Evolutionary conservation across 2,797 vertebrate genomes (phyloP), one percentile per base, ranked within the genome.

Genomic region (Paguma larvata): DNA sequence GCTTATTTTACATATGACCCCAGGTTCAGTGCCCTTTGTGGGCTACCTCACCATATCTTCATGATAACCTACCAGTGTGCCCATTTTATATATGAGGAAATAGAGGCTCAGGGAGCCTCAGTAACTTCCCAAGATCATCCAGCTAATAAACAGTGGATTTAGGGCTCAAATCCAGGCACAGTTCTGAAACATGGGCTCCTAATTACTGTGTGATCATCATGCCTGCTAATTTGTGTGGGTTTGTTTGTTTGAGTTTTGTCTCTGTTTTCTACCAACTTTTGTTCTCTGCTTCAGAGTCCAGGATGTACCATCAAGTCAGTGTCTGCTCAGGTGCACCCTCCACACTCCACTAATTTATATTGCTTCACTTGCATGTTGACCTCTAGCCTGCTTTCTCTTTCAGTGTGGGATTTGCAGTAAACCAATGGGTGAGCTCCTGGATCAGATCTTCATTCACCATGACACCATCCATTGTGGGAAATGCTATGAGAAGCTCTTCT

Each of bases 401-500:
- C 98, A 99, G 99, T 99, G 99, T 62, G 99, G 98, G 0, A 98
- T 99, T 96, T 99, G 99, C 96, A 97, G 98, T 94, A 99, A 99
- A 96, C 99, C 99, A 0, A 99, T 99, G 99, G 99, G 99, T 96
- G 99, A 99, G 93, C 99, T 99, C n/a, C 98, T 99, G 92, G 97
- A 99, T 98, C 99, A 98, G 93, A 99, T 99, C 98, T 99, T 99
- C 98, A 98, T 99, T 96, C 99, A 99, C 48, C 97, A 97, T 2
- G 99, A 99, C 89, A 99, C 98, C 16, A 99, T 99, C 97, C 99
- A 99, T 98, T 99, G 99, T 10, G 99, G 99, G 96, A 99, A 97
- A 97, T 99, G 99, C 98, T 99, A 99, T n/a, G 98, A 99, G 97
- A 99, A 99, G 27, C 98, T 99, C 95, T 98, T 99, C 95, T 99